Evolutionary conservation across 2,113 vertebrate species (phyloP), one percentile per base, ranked within the genome.

Genomic region (Seriola dumerili): DNA sequence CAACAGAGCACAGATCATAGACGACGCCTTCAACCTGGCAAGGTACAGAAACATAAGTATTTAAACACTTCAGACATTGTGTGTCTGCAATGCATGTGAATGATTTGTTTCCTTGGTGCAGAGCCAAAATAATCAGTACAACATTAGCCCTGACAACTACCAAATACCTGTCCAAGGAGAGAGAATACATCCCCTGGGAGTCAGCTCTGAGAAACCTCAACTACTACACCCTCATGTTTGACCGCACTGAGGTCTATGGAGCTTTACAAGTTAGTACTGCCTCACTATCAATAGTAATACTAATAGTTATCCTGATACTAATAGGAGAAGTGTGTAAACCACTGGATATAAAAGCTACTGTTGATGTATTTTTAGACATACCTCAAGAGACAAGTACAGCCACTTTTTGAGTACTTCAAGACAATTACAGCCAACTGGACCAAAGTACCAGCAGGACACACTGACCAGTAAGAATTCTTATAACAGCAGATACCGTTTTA

Each of bases 1-100:
- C 62, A 99, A 99, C 82, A 95, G 98, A 81, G 98, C 96, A 0
- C 98, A 99, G 92, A 91, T 99, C 36, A 96, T 99, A 0, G 93
- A 97, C 0, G 98, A 99, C 0, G 94, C 96, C n/a, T 99, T 99
- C 76, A 97, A 96, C 85, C 94, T 99, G 76, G 97, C 97, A 72
- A 97, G 95, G 98, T 99, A 92, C 95, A 23, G n/a, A 67, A 1
- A 55, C 0, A 64, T 2, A 38, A 52, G 3, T 62, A 16, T 42
- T 42, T 8, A 7, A 10, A 73, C 3, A 1, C 0, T 19, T 78
- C 1, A 54, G 8, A 68, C 2, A 10, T 42, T 64, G 8, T 1
- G 23, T 63, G 16, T 73, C 14, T 52, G 9, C 10, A 64, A 77
- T 46, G 0, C 16, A 32, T 70, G 2, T 23, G 6, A 36, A 62